Evolutionary conservation across 2,113 vertebrate species (phyloP), one percentile per base, ranked within the genome.

Genomic region (Bubo bubo): DNA sequence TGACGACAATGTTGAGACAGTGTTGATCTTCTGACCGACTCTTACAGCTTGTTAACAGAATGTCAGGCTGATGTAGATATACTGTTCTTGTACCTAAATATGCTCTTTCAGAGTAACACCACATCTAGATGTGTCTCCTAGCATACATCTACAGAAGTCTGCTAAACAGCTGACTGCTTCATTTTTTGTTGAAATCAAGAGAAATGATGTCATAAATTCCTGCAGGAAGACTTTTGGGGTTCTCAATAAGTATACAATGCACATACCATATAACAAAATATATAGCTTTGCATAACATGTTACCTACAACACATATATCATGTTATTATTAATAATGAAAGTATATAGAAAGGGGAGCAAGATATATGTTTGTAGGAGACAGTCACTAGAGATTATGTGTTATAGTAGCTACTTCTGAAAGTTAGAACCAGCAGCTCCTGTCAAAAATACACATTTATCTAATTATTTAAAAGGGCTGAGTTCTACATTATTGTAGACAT

Each of bases 401-500:
- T 68, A 21, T 8, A 39, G 19, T 8, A 82, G 12, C 74, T 88
- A 50, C 28, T 88, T 74, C 37, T 87, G 76, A 92, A 83, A 94
- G 52, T 59, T 80, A 79, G 84, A 83, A 77, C 28, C 47, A 89
- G 68, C 26, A 93, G 58, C 10, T 88, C 30, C 62, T 95, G 92
- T 97, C 85, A 96, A 87, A 97, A 95, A 89, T 50, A n/a, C 52
- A 55, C 41, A 89, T 87, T 94, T 94, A 92, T 96, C 75, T 95
- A 96, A 94, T 91, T 95, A 96, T 93, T 96, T 92, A 34, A 96
- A 96, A 96, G 14, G 28, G 37, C 66, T 92, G 92, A 93, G 67
- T 71, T 95, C 55, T 83, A n/a, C 49, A 79, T 91, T 94, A 71
- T 59, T 92, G 73, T 80, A 94, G 93, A 83, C 35, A 50, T 77